Conservation (phyloP, 1,140 invertebrate genomes). For the Formica selysi region DNA sequence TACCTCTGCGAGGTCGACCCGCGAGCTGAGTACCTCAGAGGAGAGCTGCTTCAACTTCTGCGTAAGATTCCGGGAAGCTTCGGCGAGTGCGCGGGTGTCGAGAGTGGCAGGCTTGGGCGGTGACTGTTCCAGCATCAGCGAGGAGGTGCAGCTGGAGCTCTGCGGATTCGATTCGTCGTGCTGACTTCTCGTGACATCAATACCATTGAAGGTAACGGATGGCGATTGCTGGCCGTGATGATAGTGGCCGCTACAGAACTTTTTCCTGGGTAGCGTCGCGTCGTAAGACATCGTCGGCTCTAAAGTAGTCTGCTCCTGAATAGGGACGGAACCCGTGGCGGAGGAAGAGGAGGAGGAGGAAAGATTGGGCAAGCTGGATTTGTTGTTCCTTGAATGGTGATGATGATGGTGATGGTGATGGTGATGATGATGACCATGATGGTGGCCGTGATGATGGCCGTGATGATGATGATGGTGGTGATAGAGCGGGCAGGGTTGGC, state of each 20-base stretch:
- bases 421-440: constrained; percentile 77
- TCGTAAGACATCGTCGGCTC: constrained; percentile 60
- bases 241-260: constrained; percentile 79
- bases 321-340: constrained; percentile 36
- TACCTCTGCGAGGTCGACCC: constrained; percentile 85
- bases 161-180: constrained; percentile 66
- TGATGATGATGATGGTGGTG: constrained; percentile 74
- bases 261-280: constrained; percentile 79
- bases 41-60: constrained; percentile 96
- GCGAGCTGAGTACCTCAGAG: constrained; percentile 93
- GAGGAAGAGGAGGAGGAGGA: constrained; percentile 15
- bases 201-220: neutral
- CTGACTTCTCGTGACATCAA: constrained; percentile 57
- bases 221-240: constrained; percentile 69
- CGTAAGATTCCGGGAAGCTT: constrained; percentile 96
- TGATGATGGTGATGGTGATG: constrained; percentile 77
- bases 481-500: constrained; percentile 78
- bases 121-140: constrained; percentile 57
- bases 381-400: constrained; percentile 76
- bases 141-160: constrained; percentile 64
- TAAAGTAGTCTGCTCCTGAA: constrained; percentile 65
- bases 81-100: constrained; percentile 92
- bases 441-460: constrained; percentile 70
- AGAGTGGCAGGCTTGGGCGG: constrained; percentile 83
- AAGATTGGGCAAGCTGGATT: constrained; percentile 20